phyloP scores from a whole-genome alignment of 2,113 vertebrate species.

The Nansenia antarctica region DNA sequence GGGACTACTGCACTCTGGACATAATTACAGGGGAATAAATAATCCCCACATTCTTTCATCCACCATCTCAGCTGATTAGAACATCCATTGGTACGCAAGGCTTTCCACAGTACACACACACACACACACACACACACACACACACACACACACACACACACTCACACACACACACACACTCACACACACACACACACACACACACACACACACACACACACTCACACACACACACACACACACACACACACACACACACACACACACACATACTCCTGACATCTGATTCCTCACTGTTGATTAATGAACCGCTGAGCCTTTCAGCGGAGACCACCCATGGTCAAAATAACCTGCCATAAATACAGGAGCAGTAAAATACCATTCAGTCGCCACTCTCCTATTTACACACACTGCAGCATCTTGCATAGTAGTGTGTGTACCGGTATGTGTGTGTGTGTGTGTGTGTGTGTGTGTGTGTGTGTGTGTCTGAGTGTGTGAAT shows the following conservation, averaged over 20 bases:
- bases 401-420: conserved; percentile 39
- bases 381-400: conserved; percentile 47
- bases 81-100: conserved; percentile 52
- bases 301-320: conserved; percentile 51
- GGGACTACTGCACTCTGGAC: conserved; percentile 61
- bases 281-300: conserved; percentile 55
- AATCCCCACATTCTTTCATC: conserved; percentile 69
- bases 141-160: not conserved
- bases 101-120: conserved; percentile 4
- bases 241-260: conserved; percentile 31
- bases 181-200: not conserved
- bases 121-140: conserved; percentile 9
- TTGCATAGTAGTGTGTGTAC: conserved; percentile 2
- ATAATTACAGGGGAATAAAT: conserved; percentile 66
- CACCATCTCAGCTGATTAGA: conserved; percentile 69
- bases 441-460: conserved; percentile 1
- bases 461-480: conserved; percentile 7
- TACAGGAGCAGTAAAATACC: conserved; percentile 55
- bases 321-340: conserved; percentile 55
- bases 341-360: conserved; percentile 56
- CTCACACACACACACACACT: not conserved
- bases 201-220: not conserved
- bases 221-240: conserved; percentile 4
- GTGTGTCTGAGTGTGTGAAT: not conserved
- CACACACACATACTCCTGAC: conserved; percentile 25